Evolutionary conservation across 2,797 vertebrate genomes (phyloP), one percentile per base, ranked within the genome.

Genomic region (Picus viridis): DNA sequence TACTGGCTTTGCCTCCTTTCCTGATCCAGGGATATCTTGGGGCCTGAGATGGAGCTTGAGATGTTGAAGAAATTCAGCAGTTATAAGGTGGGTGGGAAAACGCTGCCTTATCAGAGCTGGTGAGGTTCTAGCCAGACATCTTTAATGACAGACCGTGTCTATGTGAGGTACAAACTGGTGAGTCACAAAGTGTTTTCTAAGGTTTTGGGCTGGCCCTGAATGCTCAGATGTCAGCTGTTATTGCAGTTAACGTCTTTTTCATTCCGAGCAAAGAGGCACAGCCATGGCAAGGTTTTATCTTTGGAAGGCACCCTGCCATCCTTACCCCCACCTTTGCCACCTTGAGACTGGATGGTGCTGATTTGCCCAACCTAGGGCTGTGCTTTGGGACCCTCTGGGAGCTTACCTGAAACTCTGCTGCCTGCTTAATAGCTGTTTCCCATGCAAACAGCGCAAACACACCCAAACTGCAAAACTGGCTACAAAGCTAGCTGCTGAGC

Each of bases 181-280:
- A 89, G 75, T 95, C 91, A 95, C 41, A 43, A 73, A 64, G 53
- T 51, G 56, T 77, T 90, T 79, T 91, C 86, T 80, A 56, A 92
- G 88, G 43, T 90, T 87, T 82, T 47, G 47, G 69, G 62, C 56
- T 88, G 80, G 63, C 61, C 19, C 13, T 83, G 45, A 23, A 12
- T 88, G 47, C 68, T 86, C 29, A 24, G 67, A 39, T 1, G 0
- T 75, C 4, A 17, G 64, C 58, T 1, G 5, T 41, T 68, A 2
- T 34, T 4, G 1, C 30, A 51, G 59, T 81, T 68, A 54, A n/a
- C n/a, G n/a, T n/a, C 58, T 71, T 68, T 87, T 81, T 73, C 27
- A 23, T 65, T 83, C 0, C 1, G 32, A 62, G 13, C 0, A 3
- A 86, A 20, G 59, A 89, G 41, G 26, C 2, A 1, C 51, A 51